Evolutionary conservation across 2,797 vertebrate species (phyloP), one percentile per base, ranked within the genome.

Genomic region (Simalia tracyae): DNA sequence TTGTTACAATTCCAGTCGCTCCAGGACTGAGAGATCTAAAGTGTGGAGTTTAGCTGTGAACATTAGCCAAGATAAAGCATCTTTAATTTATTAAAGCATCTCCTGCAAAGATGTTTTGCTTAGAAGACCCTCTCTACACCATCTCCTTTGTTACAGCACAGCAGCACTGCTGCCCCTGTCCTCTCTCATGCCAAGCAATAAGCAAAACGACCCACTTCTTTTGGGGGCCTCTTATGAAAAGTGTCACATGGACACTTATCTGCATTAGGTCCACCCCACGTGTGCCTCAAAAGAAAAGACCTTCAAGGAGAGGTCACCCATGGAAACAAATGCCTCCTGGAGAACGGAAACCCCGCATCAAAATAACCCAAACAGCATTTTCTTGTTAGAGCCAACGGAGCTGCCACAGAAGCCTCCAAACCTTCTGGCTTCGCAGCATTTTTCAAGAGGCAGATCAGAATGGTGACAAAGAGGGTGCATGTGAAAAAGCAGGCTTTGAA

Each of bases 21-120:
- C 92, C 94, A 91, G 93, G 92, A 95, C 93, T 93, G 86, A 93
- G 92, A 95, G 91, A 95, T 95, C 93, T 92, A 72, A 91, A 94
- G 94, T 92, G 24, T 46, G 10, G 14, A 66, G 93, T 57, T 57
- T 31, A 84, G 24, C 10, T 81, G 89, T 92, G 94, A 96, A 94
- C 91, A 93, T 89, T 93, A 91, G 88, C 91, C 95, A 76, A 96
- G 90, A 92, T 93, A 96, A 97, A 95, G 92, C 89, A 84, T 85
- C 90, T 93, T 86, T 93, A 89, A 15, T 92, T 46, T 81, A 81
- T 81, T 57, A 86, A 86, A 86, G 95, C 93, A 42, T 91, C 93
- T 89, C 91, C 81, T 91, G 86, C 84, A 56, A 94, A 95, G 94
- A 93, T 42, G 86, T 92, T 85, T 92, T 59, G 89, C 93, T 94